Evolutionary conservation across 1,140 invertebrate genomes (phyloP), one percentile per base, ranked within the genome.

Genomic region (Brachionus rubens): DNA sequence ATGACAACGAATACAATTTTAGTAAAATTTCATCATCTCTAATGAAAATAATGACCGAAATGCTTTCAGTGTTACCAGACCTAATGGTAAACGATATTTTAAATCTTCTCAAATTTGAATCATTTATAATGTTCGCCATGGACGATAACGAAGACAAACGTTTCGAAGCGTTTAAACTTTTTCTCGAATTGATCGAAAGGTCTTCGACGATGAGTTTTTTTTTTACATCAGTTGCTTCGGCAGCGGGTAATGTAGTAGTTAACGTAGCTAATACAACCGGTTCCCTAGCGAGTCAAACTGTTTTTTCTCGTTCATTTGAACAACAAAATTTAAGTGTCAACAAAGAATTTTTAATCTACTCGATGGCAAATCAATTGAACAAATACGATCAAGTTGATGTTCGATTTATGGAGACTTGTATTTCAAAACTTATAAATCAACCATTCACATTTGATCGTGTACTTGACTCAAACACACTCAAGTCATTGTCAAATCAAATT

Each of bases 101-200:
- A 26, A 54, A 10, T 36, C 16, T 54, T 26, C 46, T 72, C 10
- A 48, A 54, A 54, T 72, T 72, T 33, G 68, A 72, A 30, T 72
- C 68, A n/a, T 54, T 72, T 54, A 72, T 72, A 6, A 72, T 72
- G 68, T 54, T 72, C 24, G 50, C 68, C 19, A 72, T 72, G 68
- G 68, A 72, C 30, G 68, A 72, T n/a, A 50, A 50, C 50, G 19
- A n/a, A 41, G 33, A 36, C 7, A 72, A 72, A 30, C 10, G 68
- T 26, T 50, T 72, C 3, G 68, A 48, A 36, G 68, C 68, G 40
- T 72, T 72, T n/a, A 48, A 52, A 24, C 24, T 72, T 2, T 72
- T 72, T 50, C 26, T 54, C 3, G 46, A 50, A 10, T 30, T 72
- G n/a, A 48, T 72, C 14, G 68, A 72, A n/a, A 9, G 68, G 4